Percentiles rank a stretch among this genome's conserved stretches.
Conservation (phyloP, 2,888 invertebrate species). For the Sepioteuthis lessoniana region DNA sequence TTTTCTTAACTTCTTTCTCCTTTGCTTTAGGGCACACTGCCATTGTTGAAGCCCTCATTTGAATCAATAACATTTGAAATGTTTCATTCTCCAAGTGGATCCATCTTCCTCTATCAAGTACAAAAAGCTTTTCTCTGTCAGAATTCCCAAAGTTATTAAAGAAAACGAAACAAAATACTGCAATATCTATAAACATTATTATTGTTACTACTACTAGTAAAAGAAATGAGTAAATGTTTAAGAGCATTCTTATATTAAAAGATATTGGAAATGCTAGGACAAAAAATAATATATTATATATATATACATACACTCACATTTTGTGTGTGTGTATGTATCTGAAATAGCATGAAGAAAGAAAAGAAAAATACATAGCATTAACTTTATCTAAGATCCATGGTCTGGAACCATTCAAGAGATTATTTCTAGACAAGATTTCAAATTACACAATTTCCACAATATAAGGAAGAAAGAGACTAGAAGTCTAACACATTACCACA, state of each 20-base stretch:
- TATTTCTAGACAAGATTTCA: too few relatives aligned
- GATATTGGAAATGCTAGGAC: neutral
- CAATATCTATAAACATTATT: neutral
- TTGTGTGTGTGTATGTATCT: too few relatives aligned
- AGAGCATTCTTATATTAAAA: neutral
- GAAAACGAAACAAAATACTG: neutral
- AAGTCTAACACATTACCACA: too few relatives aligned
- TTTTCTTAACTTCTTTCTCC: neutral
- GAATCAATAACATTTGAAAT: neutral
- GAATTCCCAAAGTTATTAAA: neutral
- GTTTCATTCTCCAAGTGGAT: neutral
- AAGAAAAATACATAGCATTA: too few relatives aligned
- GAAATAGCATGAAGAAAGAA: too few relatives aligned
- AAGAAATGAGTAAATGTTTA: neutral
- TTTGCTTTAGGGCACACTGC: neutral
- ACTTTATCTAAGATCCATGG: too few relatives aligned
- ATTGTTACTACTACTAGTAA: neutral
- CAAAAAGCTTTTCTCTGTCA: neutral
- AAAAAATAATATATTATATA: neutral
- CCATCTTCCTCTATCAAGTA: neutral
- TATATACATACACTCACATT: too few relatives aligned
- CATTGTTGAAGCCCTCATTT: neutral
- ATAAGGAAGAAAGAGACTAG: too few relatives aligned
- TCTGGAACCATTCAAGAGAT: too few relatives aligned
- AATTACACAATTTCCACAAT: too few relatives aligned